Base-by-base conservation (phyloP, 2,797 vertebrate species). In the Fistularia tabacaria region DNA sequence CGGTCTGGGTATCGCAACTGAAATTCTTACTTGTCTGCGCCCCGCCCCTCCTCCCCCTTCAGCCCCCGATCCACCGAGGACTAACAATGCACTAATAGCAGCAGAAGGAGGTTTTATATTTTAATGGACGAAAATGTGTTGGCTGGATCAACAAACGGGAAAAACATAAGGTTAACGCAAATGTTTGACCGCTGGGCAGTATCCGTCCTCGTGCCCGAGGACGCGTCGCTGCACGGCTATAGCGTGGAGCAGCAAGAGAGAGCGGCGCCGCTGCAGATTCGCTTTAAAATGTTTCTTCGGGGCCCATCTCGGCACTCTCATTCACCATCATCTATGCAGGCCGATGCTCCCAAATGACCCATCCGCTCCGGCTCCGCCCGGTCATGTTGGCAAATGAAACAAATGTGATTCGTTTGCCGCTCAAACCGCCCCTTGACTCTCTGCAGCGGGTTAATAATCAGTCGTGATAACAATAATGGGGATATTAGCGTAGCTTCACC, bases 21-120 rank as follows among this genome's bases (percentile, higher is more conserved):
- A 38, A 36, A 25, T 76, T 87, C 57, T 46, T 76, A 62, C 69
- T 57, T 9, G 9, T 65, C 57, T 76, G 45, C 64, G 25, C 25
- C 25, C 25, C 25, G 25, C 25, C 5, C 25, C 25, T 2, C 2
- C 25, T 5, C 25, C 25, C 25, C 5, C 25, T 25, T 5, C 25
- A 37, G 58, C 15, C 12, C 57, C 67, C 71, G 61, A 66, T 74
- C 8, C 39, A 2, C 7, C 68, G n/a, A n/a, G n/a, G n/a, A n/a
- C n/a, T n/a, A n/a, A n/a, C n/a, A n/a, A n/a, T n/a, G n/a, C n/a
- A n/a, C 36, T 69, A 14, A 8, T 7, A 2, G 46, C 8, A 44
- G 36, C 10, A 25, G 25, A 25, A 5, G 25, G 25, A 25, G 25
- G 25, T 25, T 25, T 25, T 25, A 25, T 25, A 25, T n/a, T n/a